These are phyloP conservation scores for Pelagia noctiluca DNA, from an alignment of 30 jellyfish, hydroid and myxozoan genomes.

Conservation along the genomic window DNA sequence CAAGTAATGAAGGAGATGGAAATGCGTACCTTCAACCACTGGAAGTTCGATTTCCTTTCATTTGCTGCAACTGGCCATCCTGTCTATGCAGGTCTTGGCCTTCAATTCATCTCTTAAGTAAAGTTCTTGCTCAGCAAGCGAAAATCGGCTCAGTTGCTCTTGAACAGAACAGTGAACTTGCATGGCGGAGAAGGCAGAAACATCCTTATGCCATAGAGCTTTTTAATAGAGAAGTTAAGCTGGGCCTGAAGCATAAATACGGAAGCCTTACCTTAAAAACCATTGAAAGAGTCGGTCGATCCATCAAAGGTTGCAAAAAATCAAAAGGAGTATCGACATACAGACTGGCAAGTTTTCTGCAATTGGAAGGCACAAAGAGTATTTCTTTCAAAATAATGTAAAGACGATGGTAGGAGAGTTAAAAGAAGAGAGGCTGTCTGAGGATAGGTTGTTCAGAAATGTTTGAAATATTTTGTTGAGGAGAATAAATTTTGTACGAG, in stretches of 20 bases:
- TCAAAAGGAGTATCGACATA: neutral
- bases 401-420: too few relatives aligned
- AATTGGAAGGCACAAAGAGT: neutral
- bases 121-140: neutral
- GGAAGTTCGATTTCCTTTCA: neutral
- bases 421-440: too few relatives aligned
- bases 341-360: neutral
- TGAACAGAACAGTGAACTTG: conserved; percentile 16
- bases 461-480: too few relatives aligned
- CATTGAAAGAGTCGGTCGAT: neutral
- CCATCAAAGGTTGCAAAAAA: neutral
- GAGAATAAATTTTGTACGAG: too few relatives aligned
- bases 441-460: too few relatives aligned
- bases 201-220: neutral
- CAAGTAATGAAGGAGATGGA: conserved; percentile 21
- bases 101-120: neutral
- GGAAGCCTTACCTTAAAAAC: too few relatives aligned
- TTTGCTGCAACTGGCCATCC: conserved; percentile 18
- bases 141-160: conserved; percentile 6
- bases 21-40: neutral
- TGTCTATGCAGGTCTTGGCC: conserved; percentile 3
- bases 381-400: neutral
- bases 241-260: too few relatives aligned
- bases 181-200: conserved; percentile 4
- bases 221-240: neutral